These are phyloP conservation scores for Agrotis exclamationis DNA, from an alignment of 2,888 invertebrate species.

Conservation along the genomic window DNA sequence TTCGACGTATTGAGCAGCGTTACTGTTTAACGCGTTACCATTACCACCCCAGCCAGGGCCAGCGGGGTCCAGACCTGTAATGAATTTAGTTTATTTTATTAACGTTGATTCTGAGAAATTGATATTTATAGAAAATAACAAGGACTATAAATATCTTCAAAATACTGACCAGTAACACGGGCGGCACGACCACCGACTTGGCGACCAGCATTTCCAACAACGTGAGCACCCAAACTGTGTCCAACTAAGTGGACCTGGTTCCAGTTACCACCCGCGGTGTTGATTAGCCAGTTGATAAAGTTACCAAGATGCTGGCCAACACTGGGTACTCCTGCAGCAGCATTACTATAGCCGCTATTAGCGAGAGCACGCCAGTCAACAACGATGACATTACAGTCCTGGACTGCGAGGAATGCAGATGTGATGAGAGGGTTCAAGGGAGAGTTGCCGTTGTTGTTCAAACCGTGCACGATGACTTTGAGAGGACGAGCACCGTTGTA, in stretches of 20 bases:
- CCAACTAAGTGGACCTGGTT: constrained; percentile 83
- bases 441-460: constrained; percentile 78
- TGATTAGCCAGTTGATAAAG: constrained; percentile 80
- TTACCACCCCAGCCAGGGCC: constrained; percentile 75
- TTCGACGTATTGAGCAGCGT: constrained; percentile 77
- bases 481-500: constrained; percentile 71
- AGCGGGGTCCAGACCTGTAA: constrained; percentile 79
- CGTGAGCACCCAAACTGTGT: constrained; percentile 85
- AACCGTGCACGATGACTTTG: constrained; percentile 81
- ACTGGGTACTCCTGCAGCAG: constrained; percentile 72
- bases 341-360: constrained; percentile 68
- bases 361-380: constrained; percentile 79
- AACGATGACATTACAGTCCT: constrained; percentile 79
- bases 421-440: constrained; percentile 74
- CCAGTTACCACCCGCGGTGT: constrained; percentile 79
- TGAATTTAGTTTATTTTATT: neutral
- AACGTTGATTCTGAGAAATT: neutral
- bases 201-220: constrained; percentile 82
- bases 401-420: constrained; percentile 75
- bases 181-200: constrained; percentile 68
- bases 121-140: neutral
- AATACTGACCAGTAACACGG: constrained; percentile 78
- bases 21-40: constrained; percentile 66
- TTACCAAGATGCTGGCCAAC: constrained; percentile 79
- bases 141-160: neutral